These are phyloP conservation scores for Sorex fumeus DNA, from an alignment of 2,113 vertebrate species.

Conservation along the genomic window DNA sequence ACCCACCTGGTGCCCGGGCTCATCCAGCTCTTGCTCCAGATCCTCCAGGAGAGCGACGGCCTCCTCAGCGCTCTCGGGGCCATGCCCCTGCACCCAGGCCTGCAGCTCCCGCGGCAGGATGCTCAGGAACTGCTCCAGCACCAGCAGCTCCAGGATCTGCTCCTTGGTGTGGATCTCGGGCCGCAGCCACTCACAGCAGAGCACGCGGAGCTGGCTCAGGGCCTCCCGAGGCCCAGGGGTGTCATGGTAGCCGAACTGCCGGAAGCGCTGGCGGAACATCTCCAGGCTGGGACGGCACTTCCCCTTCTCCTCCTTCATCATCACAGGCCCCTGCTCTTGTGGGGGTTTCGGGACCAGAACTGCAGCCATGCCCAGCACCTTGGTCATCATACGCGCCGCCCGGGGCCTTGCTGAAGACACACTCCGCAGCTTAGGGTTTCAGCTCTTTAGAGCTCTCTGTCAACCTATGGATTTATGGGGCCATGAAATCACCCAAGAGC, in stretches of 20 bases:
- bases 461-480: constrained; percentile 67
- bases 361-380: constrained; percentile 75
- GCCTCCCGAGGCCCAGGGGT: constrained; percentile 83
- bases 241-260: constrained; percentile 84
- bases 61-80: constrained; percentile 79
- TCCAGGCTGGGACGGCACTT: constrained; percentile 77
- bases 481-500: constrained; percentile 48
- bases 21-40: constrained; percentile 83
- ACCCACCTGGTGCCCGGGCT: constrained; percentile 77
- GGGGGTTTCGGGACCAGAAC: constrained; percentile 57
- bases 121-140: constrained; percentile 84
- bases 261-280: constrained; percentile 81
- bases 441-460: constrained; percentile 56
- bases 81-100: constrained; percentile 82
- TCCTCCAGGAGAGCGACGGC: constrained; percentile 81
- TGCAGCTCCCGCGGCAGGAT: constrained; percentile 83
- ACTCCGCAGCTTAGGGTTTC: constrained; percentile 51
- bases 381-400: constrained; percentile 76
- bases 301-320: constrained; percentile 69
- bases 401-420: constrained; percentile 11
- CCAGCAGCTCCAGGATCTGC: constrained; percentile 84
- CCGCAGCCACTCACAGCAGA: constrained; percentile 85
- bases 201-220: constrained; percentile 80
- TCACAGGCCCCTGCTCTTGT: constrained; percentile 67
- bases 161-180: constrained; percentile 81